Evolutionary conservation across 2,888 invertebrate genomes (phyloP).

Genomic region (Acanthosepion pharaonis): DNA sequence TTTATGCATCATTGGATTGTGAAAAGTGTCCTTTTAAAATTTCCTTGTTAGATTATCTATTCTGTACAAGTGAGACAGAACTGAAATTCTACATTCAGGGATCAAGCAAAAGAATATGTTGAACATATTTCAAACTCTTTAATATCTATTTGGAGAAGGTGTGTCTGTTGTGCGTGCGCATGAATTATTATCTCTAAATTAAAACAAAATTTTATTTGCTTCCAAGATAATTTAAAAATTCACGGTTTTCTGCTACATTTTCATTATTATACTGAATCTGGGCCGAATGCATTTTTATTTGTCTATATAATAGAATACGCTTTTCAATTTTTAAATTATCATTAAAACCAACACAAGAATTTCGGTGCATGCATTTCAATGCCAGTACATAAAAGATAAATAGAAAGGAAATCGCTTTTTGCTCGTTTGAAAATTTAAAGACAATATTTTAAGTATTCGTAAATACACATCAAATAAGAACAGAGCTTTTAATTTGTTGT

Average conservation of each 20-base stretch:
- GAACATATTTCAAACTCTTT: too few relatives aligned
- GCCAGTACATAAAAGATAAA: neutral
- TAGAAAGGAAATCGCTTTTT: neutral
- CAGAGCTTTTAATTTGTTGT: neutral
- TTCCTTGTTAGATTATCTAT: too few relatives aligned
- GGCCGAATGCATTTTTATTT: neutral
- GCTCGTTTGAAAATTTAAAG: neutral
- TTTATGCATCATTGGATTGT: neutral
- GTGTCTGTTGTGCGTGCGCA: neutral
- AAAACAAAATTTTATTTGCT: neutral
- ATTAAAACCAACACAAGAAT: neutral
- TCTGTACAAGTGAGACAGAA: too few relatives aligned
- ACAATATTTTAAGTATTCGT: neutral
- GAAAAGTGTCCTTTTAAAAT: neutral
- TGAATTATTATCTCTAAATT: neutral
- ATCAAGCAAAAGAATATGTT: neutral
- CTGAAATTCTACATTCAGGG: neutral
- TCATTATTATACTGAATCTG: neutral
- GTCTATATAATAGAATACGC: neutral
- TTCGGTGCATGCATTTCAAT: neutral
- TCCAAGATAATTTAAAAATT: too few relatives aligned
- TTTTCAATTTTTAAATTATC: too few relatives aligned
- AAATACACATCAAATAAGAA: neutral
- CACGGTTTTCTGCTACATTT: neutral
- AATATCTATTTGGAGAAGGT: too few relatives aligned